These are phyloP conservation scores for Bradynema listronoti DNA, from an alignment of 1,140 invertebrate genomes.

Conservation along the genomic window DNA sequence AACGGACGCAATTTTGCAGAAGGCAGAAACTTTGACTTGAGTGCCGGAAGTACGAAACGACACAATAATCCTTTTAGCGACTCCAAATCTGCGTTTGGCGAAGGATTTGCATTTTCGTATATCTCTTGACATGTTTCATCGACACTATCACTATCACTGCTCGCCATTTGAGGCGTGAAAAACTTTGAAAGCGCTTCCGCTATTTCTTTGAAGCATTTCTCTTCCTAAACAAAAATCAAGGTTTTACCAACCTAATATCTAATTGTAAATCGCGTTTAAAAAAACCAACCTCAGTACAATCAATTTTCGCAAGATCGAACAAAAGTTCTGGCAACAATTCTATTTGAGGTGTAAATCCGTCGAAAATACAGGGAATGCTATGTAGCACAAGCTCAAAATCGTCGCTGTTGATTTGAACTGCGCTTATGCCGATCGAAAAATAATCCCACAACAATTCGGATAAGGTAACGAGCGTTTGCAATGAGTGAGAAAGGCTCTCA, in stretches of 20 bases:
- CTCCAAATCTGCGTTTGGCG: slow-evolving; percentile 1
- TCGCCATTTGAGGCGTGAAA: slow-evolving; percentile 7
- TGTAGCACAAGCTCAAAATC: neutral
- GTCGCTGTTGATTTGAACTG: neutral
- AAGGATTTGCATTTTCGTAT: neutral
- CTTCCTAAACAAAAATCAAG: slow-evolving; percentile 12
- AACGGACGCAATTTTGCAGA: neutral
- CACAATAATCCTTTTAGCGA: neutral
- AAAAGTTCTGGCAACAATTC: slow-evolving; percentile 17
- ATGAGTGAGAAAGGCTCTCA: too few species aligned
- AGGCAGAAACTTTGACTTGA: slow-evolving; percentile 19
- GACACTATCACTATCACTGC: too few species aligned
- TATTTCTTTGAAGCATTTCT: slow-evolving; percentile 12
- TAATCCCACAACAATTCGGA: slow-evolving; percentile 25
- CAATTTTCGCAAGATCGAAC: slow-evolving; percentile 15
- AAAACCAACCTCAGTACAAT: slow-evolving; percentile 16
- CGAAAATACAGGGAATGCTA: slow-evolving; percentile 17
- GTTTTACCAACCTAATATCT: neutral
- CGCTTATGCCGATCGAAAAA: slow-evolving; percentile 28
- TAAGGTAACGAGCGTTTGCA: too few species aligned
- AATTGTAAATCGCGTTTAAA: neutral
- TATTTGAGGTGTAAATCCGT: slow-evolving; percentile 20
- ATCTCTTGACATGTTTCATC: too few species aligned
- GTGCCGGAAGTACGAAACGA: slow-evolving; percentile 15
- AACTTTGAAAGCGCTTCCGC: slow-evolving; percentile 15